Base-by-base conservation (phyloP, 1,140 invertebrate species). In the Lordiphosa clarofinis region DNA sequence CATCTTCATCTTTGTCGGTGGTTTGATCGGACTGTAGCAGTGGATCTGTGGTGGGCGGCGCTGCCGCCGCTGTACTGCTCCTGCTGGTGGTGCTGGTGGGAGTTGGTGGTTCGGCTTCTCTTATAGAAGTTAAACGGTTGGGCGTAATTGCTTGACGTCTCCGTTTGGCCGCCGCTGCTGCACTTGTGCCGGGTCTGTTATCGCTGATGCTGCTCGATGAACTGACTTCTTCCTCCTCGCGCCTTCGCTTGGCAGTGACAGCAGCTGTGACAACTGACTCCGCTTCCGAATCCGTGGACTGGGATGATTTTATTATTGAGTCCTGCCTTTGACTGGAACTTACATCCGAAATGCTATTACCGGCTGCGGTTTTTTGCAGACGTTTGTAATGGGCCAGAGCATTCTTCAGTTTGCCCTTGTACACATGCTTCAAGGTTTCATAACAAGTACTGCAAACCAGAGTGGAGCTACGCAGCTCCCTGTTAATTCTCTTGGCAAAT, bases 281-380 rank as follows among this genome's bases (percentile, higher is more conserved):
- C 7, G 42, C 7, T 44, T 12, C 7, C 2, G 24, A 0, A 21
- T 21, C 4, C 9, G 43, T 3, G 24, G 50, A 31, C 11, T 46
- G 42, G 0, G 58, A 55, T 2, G 43, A 21, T 4, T 11, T 24
- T 8, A 28, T 12, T n/a, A 13, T 9, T 4, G 56, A 50, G 0
- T 11, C 49, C 7, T 13, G 4, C 0, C 21, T 50, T 31, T 78
- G 72, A 33, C 55, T 84, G n/a, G 42, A 42, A 12, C 65, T 73
- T 0, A 58, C 40, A 28, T 82, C 68, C 4, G 76, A 73, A 7
- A 76, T 21, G 4, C 56, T 54, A 0, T 13, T 36, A 36, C 0
- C 6, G 9, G 10, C 31, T 2, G 0, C 10, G 8, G 15, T 11
- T 6, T 36, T 12, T 9, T 33, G 44, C 7, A 0, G 10, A 0